Evolutionary conservation across 2,888 invertebrate genomes (phyloP).

Genomic region (Epistrophe grossulariae): DNA sequence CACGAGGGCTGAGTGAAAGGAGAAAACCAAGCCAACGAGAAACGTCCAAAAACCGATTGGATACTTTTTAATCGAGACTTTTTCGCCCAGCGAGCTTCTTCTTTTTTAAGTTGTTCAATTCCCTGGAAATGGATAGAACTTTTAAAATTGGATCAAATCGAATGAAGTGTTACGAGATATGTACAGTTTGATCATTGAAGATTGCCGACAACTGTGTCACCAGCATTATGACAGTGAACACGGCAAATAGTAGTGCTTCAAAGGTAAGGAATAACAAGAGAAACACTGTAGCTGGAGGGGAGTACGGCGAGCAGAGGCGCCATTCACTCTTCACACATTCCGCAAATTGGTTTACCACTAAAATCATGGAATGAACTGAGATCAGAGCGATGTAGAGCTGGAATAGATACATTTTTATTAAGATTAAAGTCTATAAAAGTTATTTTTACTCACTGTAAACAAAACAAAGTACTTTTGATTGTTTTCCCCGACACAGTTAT

Average conservation of each 20-base stretch:
- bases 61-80: slow-evolving; percentile 97
- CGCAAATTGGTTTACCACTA: slow-evolving; percentile 96
- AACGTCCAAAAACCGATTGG: slow-evolving; percentile 98
- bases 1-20: slow-evolving; percentile 89
- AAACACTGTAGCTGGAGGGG: slow-evolving; percentile 98
- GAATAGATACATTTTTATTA: slow-evolving; percentile 77
- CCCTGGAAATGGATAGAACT: slow-evolving; percentile 87
- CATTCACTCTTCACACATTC: slow-evolving; percentile 97
- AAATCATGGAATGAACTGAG: slow-evolving; percentile 95
- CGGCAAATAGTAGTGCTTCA: slow-evolving; percentile 97
- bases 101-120: slow-evolving; percentile 98
- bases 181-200: slow-evolving; percentile 98
- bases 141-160: slow-evolving; percentile 9
- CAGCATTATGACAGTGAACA: slow-evolving; percentile 99
- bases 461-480: slow-evolving; percentile 99
- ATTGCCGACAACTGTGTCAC: slow-evolving; percentile 98
- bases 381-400: slow-evolving; percentile 99
- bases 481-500: slow-evolving; percentile 99
- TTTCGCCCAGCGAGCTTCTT: slow-evolving; percentile 96
- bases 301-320: slow-evolving; percentile 96
- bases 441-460: slow-evolving; percentile 91
- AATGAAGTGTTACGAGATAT: background rate
- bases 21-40: slow-evolving; percentile 97
- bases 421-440: background rate
- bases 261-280: slow-evolving; percentile 95